Base-by-base conservation (phyloP, 1,140 invertebrate species). In the Drosophila parabipectinata region DNA sequence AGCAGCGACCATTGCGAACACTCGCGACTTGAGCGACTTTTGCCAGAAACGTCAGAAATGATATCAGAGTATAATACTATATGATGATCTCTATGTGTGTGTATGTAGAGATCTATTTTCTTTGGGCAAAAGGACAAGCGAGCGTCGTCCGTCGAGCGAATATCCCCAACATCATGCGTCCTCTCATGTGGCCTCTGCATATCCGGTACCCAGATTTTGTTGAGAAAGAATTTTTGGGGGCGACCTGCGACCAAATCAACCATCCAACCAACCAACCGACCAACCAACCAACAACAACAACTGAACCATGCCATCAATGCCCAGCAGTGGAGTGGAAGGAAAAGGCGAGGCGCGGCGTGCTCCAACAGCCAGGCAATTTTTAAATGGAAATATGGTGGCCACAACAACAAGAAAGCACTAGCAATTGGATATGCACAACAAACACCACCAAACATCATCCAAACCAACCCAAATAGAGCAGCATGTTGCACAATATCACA, bases 91-190 rank as follows among this genome's bases (percentile, higher is more conserved):
- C 1, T 28, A 1, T 28, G 5, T 6, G 10, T 34, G 45, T 55
- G 45, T 55, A 4, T 41, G 4, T 41, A 14, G 41, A 47, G 28
- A 21, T 21, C 21, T 61, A 55, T 47, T 32, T 57, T 18, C 18
- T 18, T 57, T 55, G 72, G 64, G 76, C 77, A 80, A 80, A 84
- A 84, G 72, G 72, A 64, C 59, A 58, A 72, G 79, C 81, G 60
- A 75, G 44, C 44, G 44, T 47, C 44, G 44, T 47, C 61, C 58
- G 74, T 54, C 58, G 63, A 18, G 59, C 57, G 54, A 69, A 77
- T 82, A 87, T 90, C 89, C 89, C 89, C 89, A 90, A 89, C 89
- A 90, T 90, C 88, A 90, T 85, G 83, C 89, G 84, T 82, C 88
- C 44, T 47, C 90, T 83, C 21, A 90, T 79, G 88, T 90, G 89